Evolutionary conservation across 2,797 vertebrate genomes (phyloP).

Genomic region (Urocyon cinereoargenteus): DNA sequence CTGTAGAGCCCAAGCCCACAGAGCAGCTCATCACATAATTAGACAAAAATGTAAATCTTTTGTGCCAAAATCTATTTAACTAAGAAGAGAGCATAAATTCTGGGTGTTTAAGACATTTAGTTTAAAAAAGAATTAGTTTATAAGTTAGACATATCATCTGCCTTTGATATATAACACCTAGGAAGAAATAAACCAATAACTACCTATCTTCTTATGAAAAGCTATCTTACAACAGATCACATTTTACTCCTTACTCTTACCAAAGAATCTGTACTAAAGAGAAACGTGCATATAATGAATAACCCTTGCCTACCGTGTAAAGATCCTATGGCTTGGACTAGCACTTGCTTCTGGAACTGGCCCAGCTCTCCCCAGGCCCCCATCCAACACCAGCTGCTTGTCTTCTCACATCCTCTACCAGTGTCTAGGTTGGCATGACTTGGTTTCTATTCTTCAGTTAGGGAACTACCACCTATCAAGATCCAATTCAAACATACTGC

Average conservation of each 20-base stretch:
- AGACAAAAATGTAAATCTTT: not conserved
- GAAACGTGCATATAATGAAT: not conserved
- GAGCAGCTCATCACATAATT: not conserved
- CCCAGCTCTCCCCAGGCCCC: not conserved
- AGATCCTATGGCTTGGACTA: not conserved
- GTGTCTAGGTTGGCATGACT: fast-evolving
- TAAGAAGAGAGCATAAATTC: not conserved
- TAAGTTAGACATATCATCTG: not conserved
- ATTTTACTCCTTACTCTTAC: not conserved
- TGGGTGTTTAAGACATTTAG: not conserved
- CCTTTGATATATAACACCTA: not conserved
- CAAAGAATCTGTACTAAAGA: not conserved
- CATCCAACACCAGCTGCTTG: not conserved
- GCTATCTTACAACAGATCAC: not conserved
- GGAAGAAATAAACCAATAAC: not conserved
- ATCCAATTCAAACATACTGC: not conserved
- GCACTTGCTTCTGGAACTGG: fast-evolving
- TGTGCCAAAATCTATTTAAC: not conserved
- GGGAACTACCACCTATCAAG: not conserved
- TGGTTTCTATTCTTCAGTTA: not conserved
- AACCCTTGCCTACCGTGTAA: not conserved
- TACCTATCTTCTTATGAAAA: not conserved
- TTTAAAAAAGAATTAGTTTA: not conserved
- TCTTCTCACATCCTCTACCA: not conserved
- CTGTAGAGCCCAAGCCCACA: not conserved